Conservation (phyloP, 53 echinoderm and acorn worm genomes). For the Arbacia lixula region DNA sequence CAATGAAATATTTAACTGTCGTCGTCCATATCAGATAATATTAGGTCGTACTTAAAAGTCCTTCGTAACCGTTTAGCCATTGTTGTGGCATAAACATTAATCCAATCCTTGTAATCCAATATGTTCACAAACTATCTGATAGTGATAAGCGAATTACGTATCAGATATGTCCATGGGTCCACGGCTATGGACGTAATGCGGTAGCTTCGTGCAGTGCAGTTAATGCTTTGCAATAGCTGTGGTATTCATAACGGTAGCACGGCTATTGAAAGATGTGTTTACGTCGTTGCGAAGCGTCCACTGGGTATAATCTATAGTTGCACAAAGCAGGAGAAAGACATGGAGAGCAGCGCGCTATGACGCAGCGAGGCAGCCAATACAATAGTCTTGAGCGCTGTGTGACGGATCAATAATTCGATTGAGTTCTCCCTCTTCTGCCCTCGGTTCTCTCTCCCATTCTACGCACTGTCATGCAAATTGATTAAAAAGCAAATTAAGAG, state of each 20-base stretch:
- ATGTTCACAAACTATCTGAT: conserved; percentile 22
- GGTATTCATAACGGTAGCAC: conserved; percentile 26
- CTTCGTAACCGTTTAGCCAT: background rate
- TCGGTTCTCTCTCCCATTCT: background rate
- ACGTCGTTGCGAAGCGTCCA: conserved; percentile 49
- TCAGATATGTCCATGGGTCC: background rate
- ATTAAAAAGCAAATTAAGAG: conserved; percentile 44
- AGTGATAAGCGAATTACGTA: conserved; percentile 5
- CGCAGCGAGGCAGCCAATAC: conserved; percentile 21
- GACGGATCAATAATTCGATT: conserved; percentile 42
- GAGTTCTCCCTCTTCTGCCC: background rate
- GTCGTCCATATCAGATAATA: background rate
- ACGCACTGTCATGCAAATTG: conserved; percentile 23
- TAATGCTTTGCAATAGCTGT: background rate
- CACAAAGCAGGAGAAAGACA: background rate
- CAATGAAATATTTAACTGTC: background rate
- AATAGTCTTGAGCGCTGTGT: background rate
- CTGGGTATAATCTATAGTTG: conserved; percentile 39
- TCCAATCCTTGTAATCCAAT: background rate
- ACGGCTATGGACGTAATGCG: background rate
- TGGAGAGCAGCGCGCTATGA: conserved; percentile 7
- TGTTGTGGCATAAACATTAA: conserved; percentile 1
- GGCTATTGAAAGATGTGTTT: conserved; percentile 30
- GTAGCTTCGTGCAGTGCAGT: background rate
- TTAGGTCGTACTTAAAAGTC: background rate